A percentile compares a stretch with the other conserved stretches of the same genome.
Evolutionary conservation across 2,888 invertebrate species (phyloP).

Genomic region (Drosophila paramelanica): DNA sequence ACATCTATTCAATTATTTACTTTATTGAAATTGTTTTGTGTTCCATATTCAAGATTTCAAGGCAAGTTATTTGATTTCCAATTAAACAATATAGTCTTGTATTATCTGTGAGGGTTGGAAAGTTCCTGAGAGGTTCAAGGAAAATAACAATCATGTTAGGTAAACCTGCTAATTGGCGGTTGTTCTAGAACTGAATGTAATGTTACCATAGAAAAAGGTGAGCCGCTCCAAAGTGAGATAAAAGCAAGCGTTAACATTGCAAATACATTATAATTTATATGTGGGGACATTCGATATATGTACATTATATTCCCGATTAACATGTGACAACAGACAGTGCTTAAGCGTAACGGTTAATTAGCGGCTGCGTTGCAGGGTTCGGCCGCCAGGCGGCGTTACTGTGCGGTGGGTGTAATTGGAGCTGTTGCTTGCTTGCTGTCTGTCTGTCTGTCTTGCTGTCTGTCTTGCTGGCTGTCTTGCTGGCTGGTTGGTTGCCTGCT

Average conservation of each 20-base stretch:
- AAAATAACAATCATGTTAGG: background rate
- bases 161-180: slow-evolving; percentile 14
- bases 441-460: background rate
- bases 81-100: too few species aligned
- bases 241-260: slow-evolving; percentile 5
- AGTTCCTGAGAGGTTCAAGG: background rate
- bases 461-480: background rate
- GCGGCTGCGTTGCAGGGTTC: slow-evolving; percentile 33
- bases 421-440: slow-evolving; percentile 19
- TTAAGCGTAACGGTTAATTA: slow-evolving; percentile 55
- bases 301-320: slow-evolving; percentile 23
- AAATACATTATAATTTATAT: slow-evolving; percentile 4
- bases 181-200: background rate
- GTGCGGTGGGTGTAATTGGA: slow-evolving; percentile 59
- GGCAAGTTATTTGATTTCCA: too few species aligned
- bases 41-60: too few species aligned
- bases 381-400: slow-evolving; percentile 52
- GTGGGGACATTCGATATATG: background rate
- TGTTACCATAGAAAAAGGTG: background rate
- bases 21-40: too few species aligned
- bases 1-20: too few species aligned
- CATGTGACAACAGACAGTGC: slow-evolving; percentile 55
- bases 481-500: slow-evolving; percentile 5
- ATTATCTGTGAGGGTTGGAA: too few species aligned
- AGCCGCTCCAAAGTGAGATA: slow-evolving; percentile 6